Evolutionary conservation across 2,888 invertebrate genomes (phyloP).

Genomic region (Norana najaformis): DNA sequence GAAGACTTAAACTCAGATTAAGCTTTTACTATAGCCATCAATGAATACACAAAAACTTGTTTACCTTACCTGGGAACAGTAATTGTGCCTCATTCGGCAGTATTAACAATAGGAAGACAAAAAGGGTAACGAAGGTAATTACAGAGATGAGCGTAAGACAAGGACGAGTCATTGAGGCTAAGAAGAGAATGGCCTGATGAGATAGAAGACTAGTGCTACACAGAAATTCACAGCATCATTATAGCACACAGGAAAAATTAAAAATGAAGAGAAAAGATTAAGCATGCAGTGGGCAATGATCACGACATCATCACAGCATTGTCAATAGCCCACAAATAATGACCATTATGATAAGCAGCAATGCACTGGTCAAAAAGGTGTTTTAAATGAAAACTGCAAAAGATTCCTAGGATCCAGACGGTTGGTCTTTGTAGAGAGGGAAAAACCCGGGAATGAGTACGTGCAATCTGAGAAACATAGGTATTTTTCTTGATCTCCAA

Average conservation of each 20-base stretch:
- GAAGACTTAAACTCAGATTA: background rate
- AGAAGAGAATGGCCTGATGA: too few species aligned
- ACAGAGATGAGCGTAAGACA: too few species aligned
- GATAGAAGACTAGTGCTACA: too few species aligned
- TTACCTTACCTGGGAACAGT: background rate
- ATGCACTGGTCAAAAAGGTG: background rate
- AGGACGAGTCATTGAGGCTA: too few species aligned
- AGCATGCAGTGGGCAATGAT: background rate
- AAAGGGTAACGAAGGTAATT: too few species aligned
- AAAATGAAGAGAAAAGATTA: background rate
- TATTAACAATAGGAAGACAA: too few species aligned
- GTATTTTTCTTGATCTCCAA: background rate
- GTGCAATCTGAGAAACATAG: background rate
- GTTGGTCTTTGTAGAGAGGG: too few species aligned
- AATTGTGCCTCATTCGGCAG: background rate
- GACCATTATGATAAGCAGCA: background rate
- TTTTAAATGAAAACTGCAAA: background rate
- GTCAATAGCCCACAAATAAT: background rate
- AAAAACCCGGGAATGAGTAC: background rate
- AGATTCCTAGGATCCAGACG: background rate
- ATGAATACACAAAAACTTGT: background rate
- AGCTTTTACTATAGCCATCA: background rate
- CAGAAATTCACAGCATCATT: background rate
- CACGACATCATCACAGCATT: too few species aligned
- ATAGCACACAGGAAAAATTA: too few species aligned